A percentile compares a stretch with the other conserved stretches of the same genome.
Evolutionary conservation across 2,113 vertebrate species (phyloP).

Genomic region (Pontoporia blainvillei): DNA sequence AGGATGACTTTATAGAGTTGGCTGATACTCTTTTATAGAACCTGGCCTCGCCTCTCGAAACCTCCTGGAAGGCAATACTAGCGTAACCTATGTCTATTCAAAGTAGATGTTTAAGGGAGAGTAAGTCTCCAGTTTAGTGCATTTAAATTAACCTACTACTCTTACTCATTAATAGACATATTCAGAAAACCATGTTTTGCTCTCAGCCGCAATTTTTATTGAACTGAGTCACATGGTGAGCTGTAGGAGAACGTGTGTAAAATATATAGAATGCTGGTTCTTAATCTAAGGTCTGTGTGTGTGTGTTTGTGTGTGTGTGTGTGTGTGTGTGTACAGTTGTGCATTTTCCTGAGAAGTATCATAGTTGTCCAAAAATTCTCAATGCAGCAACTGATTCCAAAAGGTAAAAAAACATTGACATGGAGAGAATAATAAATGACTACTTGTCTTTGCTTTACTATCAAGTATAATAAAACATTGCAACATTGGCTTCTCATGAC

Average conservation of each 20-base stretch:
- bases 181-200: constrained; percentile 21
- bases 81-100: not conserved
- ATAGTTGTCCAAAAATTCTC: constrained; percentile 3
- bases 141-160: constrained; percentile 18
- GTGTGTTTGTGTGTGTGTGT: not conserved
- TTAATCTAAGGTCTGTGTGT: not conserved
- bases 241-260: not conserved
- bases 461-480: not conserved
- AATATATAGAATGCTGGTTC: not conserved
- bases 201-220: not conserved
- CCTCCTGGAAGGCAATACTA: not conserved
- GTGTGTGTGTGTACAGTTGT: not conserved
- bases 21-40: constrained; percentile 41
- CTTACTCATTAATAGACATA: constrained; percentile 5
- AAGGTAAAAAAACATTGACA: not conserved
- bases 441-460: not conserved
- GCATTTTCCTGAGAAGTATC: not conserved
- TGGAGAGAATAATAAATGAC: not conserved
- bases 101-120: not conserved
- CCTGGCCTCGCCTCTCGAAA: constrained; percentile 22
- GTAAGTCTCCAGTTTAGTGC: not conserved
- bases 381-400: not conserved
- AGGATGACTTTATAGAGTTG: constrained; percentile 38
- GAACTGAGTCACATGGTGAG: not conserved
- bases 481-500: not conserved